Conservation (phyloP, 2,888 invertebrate species). For the Parnassius smintheus region DNA sequence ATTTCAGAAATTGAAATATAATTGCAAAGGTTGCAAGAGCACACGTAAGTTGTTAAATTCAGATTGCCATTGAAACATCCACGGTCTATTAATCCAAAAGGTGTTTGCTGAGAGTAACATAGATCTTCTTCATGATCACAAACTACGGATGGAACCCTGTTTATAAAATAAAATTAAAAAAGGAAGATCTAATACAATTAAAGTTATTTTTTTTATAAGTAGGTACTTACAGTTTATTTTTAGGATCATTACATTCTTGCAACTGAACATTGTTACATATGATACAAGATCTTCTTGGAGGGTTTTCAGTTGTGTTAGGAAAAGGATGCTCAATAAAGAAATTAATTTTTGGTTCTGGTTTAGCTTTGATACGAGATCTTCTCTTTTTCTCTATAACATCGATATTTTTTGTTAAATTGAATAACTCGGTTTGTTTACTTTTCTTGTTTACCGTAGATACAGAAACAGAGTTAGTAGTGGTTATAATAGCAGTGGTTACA, state of each 20-base stretch:
- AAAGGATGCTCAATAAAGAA: slow-evolving; percentile 14
- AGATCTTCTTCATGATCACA: slow-evolving; percentile 54
- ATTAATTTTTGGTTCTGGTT: slow-evolving; percentile 1
- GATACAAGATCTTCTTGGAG: slow-evolving; percentile 50
- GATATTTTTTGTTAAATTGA: slow-evolving; percentile 34
- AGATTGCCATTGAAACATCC: slow-evolving; percentile 60
- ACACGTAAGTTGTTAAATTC: slow-evolving; percentile 58
- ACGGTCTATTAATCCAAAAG: slow-evolving; percentile 64
- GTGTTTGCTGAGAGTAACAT: slow-evolving; percentile 65
- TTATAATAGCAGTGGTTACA: background rate
- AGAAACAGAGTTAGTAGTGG: background rate
- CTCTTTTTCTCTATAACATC: background rate
- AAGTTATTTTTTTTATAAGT: background rate
- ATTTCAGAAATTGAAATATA: slow-evolving; percentile 59
- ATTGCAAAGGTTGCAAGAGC: slow-evolving; percentile 69
- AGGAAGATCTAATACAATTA: background rate
- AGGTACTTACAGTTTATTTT: slow-evolving; percentile 54
- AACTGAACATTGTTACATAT: slow-evolving; percentile 52
- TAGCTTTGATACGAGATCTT: background rate
- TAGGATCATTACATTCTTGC: slow-evolving; percentile 53
- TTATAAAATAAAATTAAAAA: slow-evolving; percentile 1
- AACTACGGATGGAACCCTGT: slow-evolving; percentile 49
- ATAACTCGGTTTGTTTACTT: slow-evolving; percentile 30
- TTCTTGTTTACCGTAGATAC: slow-evolving; percentile 9
- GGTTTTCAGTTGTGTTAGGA: slow-evolving; percentile 22